Evolutionary conservation across 2,888 invertebrate species (phyloP).

Genomic region (Drosophila koepferae): DNA sequence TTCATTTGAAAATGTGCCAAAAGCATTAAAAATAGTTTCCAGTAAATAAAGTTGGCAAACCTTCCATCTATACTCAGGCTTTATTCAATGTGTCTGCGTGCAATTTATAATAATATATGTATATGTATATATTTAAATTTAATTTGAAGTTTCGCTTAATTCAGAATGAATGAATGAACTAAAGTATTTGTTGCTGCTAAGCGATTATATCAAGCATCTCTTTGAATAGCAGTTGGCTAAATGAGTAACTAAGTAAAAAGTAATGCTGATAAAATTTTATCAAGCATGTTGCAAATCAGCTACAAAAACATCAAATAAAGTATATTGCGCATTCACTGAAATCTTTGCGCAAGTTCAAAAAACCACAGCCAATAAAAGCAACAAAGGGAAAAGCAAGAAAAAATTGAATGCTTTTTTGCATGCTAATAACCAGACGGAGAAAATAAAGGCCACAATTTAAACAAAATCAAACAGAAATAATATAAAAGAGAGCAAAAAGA

Average conservation of each 20-base stretch:
- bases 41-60: conserved; percentile 37
- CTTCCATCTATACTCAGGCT: not conserved
- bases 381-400: conserved; percentile 12
- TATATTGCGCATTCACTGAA: conserved; percentile 52
- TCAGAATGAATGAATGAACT: too few relatives aligned
- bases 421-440: conserved; percentile 45
- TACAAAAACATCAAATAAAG: conserved; percentile 28
- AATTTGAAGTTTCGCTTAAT: not conserved
- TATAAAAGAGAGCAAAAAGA: conserved; percentile 24
- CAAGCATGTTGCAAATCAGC: conserved; percentile 33
- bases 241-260: conserved; percentile 7
- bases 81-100: too few relatives aligned
- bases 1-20: conserved; percentile 73
- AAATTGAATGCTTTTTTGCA: conserved; percentile 29
- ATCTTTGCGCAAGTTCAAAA: conserved; percentile 58
- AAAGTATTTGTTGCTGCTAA: not conserved
- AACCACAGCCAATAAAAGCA: conserved; percentile 43
- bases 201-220: not conserved
- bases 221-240: not conserved
- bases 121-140: not conserved
- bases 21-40: conserved; percentile 60
- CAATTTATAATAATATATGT: not conserved
- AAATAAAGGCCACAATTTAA: conserved; percentile 57
- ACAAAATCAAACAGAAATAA: conserved; percentile 66
- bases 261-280: conserved; percentile 49